phyloP scores from a whole-genome alignment of 2,113 vertebrate genomes.

The Zeus faber region DNA sequence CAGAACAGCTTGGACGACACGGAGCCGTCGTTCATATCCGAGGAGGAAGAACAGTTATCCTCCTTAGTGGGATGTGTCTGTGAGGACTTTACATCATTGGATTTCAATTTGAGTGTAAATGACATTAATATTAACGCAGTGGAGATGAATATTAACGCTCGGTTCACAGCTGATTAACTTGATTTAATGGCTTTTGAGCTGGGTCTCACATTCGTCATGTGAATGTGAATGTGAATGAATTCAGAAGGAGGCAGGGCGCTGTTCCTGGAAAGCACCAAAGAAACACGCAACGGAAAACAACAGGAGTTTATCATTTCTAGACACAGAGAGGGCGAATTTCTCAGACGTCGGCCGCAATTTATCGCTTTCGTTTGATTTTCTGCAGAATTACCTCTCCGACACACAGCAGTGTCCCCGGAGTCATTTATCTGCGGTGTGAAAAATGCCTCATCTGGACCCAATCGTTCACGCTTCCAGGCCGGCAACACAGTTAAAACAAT shows the following conservation, averaged over 20 bases:
- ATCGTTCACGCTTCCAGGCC: too few relatives aligned
- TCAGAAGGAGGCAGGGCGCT: too few relatives aligned
- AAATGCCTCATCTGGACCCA: constrained; percentile 13
- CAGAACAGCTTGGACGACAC: not conserved
- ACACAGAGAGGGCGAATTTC: constrained; percentile 12
- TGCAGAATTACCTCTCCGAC: too few relatives aligned
- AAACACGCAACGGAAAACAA: too few relatives aligned
- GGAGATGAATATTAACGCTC: constrained; percentile 35
- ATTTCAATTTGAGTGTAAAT: constrained; percentile 38
- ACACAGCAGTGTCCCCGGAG: too few relatives aligned
- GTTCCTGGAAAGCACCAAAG: too few relatives aligned
- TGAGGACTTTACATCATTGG: constrained; percentile 34
- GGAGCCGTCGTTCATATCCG: not conserved
- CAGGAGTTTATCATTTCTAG: too few relatives aligned
- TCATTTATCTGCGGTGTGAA: constrained; percentile 4
- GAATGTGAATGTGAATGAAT: too few relatives aligned
- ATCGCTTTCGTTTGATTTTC: too few relatives aligned
- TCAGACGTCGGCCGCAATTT: constrained; percentile 14
- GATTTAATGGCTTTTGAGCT: constrained; percentile 27
- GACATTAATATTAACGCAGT: constrained; percentile 23
- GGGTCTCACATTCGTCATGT: constrained; percentile 23
- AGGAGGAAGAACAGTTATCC: not conserved
- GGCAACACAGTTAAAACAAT: constrained; percentile 7
- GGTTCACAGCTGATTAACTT: constrained; percentile 34
- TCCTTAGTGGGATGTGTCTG: constrained; percentile 25